phyloP scores from a whole-genome alignment of 2,888 invertebrate genomes.

The Adineta ricciae region DNA sequence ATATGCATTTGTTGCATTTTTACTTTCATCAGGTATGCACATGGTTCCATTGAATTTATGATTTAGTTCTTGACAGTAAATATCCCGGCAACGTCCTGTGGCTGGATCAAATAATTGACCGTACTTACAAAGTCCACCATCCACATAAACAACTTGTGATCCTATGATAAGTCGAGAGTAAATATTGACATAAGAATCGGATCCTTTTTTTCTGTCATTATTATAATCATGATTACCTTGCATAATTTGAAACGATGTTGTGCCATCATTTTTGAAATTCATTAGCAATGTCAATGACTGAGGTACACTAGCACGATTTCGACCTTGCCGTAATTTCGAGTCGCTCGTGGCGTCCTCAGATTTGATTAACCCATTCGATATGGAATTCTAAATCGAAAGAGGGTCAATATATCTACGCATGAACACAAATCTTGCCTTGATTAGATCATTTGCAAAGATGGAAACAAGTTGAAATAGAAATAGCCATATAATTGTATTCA shows the following conservation, averaged over 20 bases:
- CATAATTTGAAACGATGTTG: constrained; percentile 27
- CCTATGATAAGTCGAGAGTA: neutral
- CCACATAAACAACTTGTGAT: neutral
- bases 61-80: constrained; percentile 24
- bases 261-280: constrained; percentile 32
- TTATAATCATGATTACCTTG: neutral
- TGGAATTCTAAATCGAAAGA: neutral
- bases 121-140: constrained; percentile 27
- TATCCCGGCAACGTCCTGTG: constrained; percentile 27
- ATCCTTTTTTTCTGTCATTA: neutral
- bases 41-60: constrained; percentile 4
- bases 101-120: constrained; percentile 33
- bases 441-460: neutral
- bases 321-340: neutral
- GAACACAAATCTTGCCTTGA: neutral
- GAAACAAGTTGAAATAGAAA: neutral
- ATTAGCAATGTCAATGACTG: constrained; percentile 27
- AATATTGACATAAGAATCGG: neutral
- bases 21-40: constrained; percentile 24
- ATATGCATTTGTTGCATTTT: neutral
- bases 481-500: neutral
- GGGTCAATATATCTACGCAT: neutral
- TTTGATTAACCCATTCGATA: neutral
- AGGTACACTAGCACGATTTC: constrained; percentile 10
- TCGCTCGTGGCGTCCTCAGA: neutral